Evolutionary conservation across 64 coral and sea anemone species (phyloP).

Genomic region (Montipora capricornis): DNA sequence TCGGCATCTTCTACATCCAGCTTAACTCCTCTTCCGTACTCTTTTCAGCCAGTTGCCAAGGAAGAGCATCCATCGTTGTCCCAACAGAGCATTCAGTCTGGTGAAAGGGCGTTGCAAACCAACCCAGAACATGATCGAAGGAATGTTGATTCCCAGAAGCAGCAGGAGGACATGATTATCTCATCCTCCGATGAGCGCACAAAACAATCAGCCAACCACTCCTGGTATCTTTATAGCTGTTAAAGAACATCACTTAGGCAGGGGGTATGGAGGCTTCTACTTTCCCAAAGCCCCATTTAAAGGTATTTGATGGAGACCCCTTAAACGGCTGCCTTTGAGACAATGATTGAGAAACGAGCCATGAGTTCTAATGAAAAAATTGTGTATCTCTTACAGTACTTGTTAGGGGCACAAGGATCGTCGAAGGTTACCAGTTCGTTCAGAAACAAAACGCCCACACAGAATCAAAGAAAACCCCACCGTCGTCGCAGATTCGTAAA

Average conservation of each 20-base stretch:
- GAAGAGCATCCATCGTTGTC: neutral
- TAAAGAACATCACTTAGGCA: neutral
- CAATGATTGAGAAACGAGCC: too few relatives aligned
- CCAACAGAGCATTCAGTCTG: neutral
- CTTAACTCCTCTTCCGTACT: neutral
- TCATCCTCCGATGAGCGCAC: neutral
- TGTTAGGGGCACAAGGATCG: too few relatives aligned
- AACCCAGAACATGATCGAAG: neutral
- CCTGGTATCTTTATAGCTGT: neutral
- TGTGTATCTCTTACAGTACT: too few relatives aligned
- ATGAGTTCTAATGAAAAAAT: too few relatives aligned
- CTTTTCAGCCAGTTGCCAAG: neutral
- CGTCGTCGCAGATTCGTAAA: neutral
- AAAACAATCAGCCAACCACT: neutral
- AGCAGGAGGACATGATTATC: neutral
- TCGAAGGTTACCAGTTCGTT: too few relatives aligned
- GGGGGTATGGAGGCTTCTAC: constrained; percentile 48
- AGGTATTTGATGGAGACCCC: constrained; percentile 18
- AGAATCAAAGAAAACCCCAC: neutral
- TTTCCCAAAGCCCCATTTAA: constrained; percentile 53
- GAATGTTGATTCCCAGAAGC: neutral
- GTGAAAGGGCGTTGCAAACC: neutral
- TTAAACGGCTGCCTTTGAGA: too few relatives aligned
- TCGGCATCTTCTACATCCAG: too few relatives aligned
- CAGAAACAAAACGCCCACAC: too few relatives aligned